Evolutionary conservation across 2,888 invertebrate genomes (phyloP), one percentile per base, ranked within the genome.

Genomic region (Melikaiella ostensackeni): DNA sequence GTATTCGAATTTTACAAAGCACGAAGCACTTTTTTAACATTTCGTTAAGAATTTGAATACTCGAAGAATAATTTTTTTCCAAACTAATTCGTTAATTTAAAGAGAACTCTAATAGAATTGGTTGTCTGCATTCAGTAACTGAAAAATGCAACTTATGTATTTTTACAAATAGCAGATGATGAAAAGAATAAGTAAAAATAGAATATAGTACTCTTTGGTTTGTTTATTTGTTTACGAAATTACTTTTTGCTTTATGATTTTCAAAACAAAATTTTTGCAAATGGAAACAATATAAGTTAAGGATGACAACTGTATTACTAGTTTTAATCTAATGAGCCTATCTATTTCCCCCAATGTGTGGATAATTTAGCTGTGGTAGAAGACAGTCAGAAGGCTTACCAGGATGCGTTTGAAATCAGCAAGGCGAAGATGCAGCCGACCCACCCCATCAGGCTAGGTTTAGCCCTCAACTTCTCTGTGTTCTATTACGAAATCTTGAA

Each of bases 351-450:
- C 57, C 33, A 35, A 55, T 62, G 46, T 70, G 46, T 19, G 30
- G 30, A 55, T 19, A 42, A 57, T 64, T 62, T 94, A 97, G 97
- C 96, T 93, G 97, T 98, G 93, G 97, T 98, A 93, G 97, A 97
- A 92, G 97, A 97, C 94, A 98, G 98, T 93, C 97, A 97, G 95
- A 96, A 97, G 94, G 98, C 98, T 92, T 98, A 98, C 95, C 96
- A 97, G 93, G 97, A 98, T 92, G 98, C 98, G 93, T 97, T 97
- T 93, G 97, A 98, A 94, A 97, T 97, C 94, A 97, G 98, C 94
- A 97, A 97, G 95, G 95, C 96, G 92, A 97, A 97, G 95, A 98
- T 98, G 98, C 97, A 97, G 94, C 97, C 98, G 92, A 98, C 98
- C 93, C 98, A 98, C 94, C 98, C 98, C 92, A 98, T 99, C 93